These are phyloP conservation scores for Didymodactylos carnosus DNA, from an alignment of 2,888 invertebrate species.

Conservation along the genomic window DNA sequence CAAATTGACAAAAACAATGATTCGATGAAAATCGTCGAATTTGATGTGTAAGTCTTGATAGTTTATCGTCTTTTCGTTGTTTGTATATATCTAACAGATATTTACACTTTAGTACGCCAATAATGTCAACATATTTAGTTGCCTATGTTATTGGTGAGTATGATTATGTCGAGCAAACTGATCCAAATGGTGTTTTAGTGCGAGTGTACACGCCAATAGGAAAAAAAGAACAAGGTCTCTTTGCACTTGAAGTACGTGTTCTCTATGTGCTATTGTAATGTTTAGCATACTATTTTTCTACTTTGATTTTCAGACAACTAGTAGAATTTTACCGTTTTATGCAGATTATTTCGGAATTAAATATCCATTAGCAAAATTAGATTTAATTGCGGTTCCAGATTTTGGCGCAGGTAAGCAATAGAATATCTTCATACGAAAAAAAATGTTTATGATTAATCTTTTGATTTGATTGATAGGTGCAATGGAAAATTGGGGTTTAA, in stretches of 20 bases:
- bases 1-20: background rate
- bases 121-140: conserved; percentile 85
- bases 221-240: conserved; percentile 70
- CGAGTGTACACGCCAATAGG: conserved; percentile 52
- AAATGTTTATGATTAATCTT: background rate
- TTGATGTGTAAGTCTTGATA: background rate
- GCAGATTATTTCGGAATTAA: conserved; percentile 80
- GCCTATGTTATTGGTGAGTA: conserved; percentile 84
- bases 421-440: background rate
- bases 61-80: no score
- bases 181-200: conserved; percentile 52
- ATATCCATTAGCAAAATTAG: conserved; percentile 84
- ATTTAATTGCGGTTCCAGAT: conserved; percentile 81
- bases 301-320: conserved; percentile 40
- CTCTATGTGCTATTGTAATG: background rate
- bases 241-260: conserved; percentile 57
- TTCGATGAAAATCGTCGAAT: background rate
- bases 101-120: conserved; percentile 48
- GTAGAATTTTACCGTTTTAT: conserved; percentile 72
- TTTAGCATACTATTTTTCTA: background rate
- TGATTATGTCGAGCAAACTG: conserved; percentile 66
- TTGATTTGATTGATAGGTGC: conserved; percentile 42
- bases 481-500: conserved; percentile 94
- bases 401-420: conserved; percentile 52
- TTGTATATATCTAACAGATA: no score